Percentiles rank a stretch among this genome's conserved stretches.
Conservation (phyloP, 2,888 invertebrate genomes). For the Craniophora ligustri region DNA sequence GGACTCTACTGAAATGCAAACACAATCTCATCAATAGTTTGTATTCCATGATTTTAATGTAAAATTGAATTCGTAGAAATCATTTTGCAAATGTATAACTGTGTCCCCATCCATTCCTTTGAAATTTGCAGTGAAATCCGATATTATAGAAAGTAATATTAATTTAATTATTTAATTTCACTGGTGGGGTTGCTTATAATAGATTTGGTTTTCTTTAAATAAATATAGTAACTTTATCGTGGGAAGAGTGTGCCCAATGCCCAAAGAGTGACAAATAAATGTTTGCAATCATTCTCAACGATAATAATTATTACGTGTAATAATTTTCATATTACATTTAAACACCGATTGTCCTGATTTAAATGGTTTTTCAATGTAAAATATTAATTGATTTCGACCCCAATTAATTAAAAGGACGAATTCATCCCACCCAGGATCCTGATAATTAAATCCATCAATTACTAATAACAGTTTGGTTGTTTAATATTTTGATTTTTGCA, state of each 20-base stretch:
- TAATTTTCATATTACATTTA: neutral
- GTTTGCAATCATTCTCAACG: neutral
- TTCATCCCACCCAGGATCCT: too few species aligned
- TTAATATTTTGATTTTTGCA: too few species aligned
- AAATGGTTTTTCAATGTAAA: too few species aligned
- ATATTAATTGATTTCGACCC: too few species aligned
- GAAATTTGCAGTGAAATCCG: conserved; percentile 27
- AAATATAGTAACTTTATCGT: too few species aligned
- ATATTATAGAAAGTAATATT: too few species aligned
- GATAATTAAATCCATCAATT: too few species aligned
- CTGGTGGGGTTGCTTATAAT: neutral
- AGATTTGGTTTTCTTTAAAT: too few species aligned
- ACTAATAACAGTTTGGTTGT: neutral
- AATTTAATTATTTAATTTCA: too few species aligned
- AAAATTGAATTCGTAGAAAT: conserved; percentile 13
- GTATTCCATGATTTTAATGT: conserved; percentile 19
- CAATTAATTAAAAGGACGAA: too few species aligned
- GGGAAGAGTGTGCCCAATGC: conserved; percentile 14
- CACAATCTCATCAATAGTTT: conserved; percentile 13
- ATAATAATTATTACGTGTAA: neutral
- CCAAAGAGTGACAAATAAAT: conserved; percentile 16
- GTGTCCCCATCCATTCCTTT: conserved; percentile 28
- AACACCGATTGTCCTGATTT: too few species aligned
- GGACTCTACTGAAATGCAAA: conserved; percentile 9
- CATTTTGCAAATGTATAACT: conserved; percentile 29